Conservation (phyloP, 2,888 invertebrate genomes). For the Strigamia crassipes region DNA sequence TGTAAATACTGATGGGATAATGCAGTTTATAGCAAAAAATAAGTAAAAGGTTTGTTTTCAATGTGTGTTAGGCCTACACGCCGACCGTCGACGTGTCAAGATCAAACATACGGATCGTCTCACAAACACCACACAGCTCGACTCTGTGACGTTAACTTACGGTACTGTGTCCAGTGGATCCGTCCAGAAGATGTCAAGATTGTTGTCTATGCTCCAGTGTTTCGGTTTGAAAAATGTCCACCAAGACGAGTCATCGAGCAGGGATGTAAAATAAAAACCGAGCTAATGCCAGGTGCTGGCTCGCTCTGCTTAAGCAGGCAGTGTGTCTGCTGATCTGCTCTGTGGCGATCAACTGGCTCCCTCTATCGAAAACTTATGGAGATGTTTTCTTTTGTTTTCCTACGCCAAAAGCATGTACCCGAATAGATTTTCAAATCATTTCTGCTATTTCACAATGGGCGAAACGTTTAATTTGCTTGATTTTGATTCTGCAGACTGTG, state of each 20-base stretch:
- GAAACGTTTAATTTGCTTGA: too few species aligned
- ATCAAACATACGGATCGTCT: conserved; percentile 18
- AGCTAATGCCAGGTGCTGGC: neutral
- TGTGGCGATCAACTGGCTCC: neutral
- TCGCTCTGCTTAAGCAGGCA: conserved; percentile 33
- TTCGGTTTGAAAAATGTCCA: conserved; percentile 1
- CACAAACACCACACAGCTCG: neutral
- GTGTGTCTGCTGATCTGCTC: conserved; percentile 36
- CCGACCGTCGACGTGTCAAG: conserved; percentile 46
- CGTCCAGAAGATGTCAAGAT: conserved; percentile 47
- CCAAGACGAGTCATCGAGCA: conserved; percentile 10
- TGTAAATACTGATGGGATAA: neutral
- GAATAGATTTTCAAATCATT: neutral
- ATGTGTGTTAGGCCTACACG: conserved; percentile 41
- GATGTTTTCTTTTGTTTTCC: neutral
- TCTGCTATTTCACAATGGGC: too few species aligned
- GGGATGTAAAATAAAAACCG: neutral
- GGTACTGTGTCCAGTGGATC: conserved; percentile 46
- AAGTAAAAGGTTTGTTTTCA: neutral
- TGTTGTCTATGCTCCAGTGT: conserved; percentile 44
- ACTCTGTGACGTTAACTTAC: neutral
- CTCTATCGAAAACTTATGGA: neutral
- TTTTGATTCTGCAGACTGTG: too few species aligned
- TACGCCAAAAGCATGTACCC: neutral
- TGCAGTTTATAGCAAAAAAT: neutral